phyloP scores from a whole-genome alignment of 37 sponge, comb jelly and placozoan genomes.

The Chondrilla cf. caribensis region DNA sequence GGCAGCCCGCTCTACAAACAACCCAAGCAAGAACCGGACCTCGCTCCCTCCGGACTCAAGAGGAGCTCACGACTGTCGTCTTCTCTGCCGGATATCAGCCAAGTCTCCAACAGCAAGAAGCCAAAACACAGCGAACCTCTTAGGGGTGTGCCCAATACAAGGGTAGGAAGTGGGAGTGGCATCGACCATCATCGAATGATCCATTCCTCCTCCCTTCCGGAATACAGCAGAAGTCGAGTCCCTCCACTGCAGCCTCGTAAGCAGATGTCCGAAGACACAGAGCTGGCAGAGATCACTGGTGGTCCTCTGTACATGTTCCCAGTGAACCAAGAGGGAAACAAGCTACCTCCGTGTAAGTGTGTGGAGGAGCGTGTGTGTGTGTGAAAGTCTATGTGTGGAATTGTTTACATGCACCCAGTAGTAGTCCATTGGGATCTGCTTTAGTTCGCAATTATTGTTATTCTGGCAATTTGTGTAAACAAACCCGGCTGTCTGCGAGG shows the following conservation, averaged over 20 bases:
- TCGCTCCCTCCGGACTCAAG: background rate
- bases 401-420: too few relatives aligned
- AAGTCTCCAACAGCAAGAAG: background rate
- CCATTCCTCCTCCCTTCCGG: background rate
- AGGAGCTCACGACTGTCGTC: background rate
- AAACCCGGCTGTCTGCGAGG: too few relatives aligned
- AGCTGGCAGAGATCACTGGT: conserved; percentile 9
- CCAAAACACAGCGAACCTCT: background rate
- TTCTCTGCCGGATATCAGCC: conserved; percentile 16
- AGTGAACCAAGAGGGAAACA: background rate
- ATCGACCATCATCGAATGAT: background rate
- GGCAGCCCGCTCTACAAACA: background rate
- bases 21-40: background rate
- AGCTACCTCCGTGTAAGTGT: conserved; percentile 15
- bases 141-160: background rate
- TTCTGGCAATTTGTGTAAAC: too few relatives aligned
- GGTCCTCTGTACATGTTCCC: conserved; percentile 6
- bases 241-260: background rate
- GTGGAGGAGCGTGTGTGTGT: too few relatives aligned
- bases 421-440: too few relatives aligned
- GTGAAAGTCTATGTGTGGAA: too few relatives aligned
- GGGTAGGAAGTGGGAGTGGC: background rate
- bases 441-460: too few relatives aligned
- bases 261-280: conserved; percentile 18
- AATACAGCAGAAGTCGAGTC: background rate